phyloP scores from a whole-genome alignment of 2,113 vertebrate genomes.

The Turdus rufiventris region DNA sequence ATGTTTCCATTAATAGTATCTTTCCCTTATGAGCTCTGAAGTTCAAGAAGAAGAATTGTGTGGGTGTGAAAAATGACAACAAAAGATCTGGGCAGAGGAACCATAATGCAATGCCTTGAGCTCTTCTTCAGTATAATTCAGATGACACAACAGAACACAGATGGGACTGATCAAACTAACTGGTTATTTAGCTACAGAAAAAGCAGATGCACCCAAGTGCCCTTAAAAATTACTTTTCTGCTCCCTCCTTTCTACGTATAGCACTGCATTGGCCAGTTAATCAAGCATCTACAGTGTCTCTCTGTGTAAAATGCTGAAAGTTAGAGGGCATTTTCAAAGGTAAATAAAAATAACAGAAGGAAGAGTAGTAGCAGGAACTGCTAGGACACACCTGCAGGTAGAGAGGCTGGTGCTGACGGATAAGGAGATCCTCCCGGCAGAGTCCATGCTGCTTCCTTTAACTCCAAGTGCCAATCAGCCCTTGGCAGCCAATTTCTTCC shows the following conservation, averaged over 20 bases:
- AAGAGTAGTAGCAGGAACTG: neutral
- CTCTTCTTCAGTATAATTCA: neutral
- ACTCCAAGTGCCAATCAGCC: conserved; percentile 20
- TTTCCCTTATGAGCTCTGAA: neutral
- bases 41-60: neutral
- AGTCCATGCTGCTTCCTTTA: neutral
- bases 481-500: conserved; percentile 12
- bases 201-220: neutral
- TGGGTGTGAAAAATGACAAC: neutral
- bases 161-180: neutral
- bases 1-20: neutral
- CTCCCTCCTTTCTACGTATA: neutral
- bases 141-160: neutral
- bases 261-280: neutral
- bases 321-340: neutral
- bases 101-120: neutral
- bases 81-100: neutral
- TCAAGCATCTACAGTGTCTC: neutral
- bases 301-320: neutral
- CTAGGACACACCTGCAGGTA: neutral
- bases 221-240: neutral
- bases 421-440: neutral
- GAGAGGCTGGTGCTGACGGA: neutral
- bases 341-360: conserved; percentile 12
- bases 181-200: neutral